Conservation (phyloP, 2,797 vertebrate species). For the Hydrophis major region DNA sequence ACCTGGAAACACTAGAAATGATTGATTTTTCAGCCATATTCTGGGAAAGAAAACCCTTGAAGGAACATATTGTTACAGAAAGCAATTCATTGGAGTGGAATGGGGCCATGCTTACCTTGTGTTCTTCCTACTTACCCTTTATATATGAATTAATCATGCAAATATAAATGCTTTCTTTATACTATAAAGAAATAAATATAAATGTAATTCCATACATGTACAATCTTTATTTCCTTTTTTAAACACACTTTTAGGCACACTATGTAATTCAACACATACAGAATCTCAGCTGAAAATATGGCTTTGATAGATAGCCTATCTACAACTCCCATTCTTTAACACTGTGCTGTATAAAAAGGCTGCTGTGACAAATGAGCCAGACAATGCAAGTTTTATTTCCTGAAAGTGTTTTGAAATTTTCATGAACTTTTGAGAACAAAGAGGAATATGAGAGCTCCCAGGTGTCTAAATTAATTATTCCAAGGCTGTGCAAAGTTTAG, state of each 20-base stretch:
- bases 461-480: background rate
- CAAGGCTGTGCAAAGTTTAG: background rate
- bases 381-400: constrained; percentile 10
- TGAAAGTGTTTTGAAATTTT: constrained; percentile 38
- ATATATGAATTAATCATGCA: background rate
- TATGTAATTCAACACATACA: constrained; percentile 30
- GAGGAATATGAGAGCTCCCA: background rate
- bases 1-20: background rate
- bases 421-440: constrained; percentile 37
- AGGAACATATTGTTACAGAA: background rate
- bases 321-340: constrained; percentile 2
- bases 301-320: constrained; percentile 51
- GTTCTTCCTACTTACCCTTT: background rate
- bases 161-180: background rate
- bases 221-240: constrained; percentile 31
- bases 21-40: background rate
- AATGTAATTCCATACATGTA: constrained; percentile 43
- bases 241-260: constrained; percentile 12
- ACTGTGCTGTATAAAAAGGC: background rate
- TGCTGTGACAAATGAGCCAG: background rate
- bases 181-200: constrained; percentile 25
- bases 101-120: background rate
- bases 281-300: constrained; percentile 46
- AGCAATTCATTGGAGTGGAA: background rate
- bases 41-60: background rate